Evolutionary conservation across 2,888 invertebrate genomes (phyloP).

Genomic region (Trimorus sp.): DNA sequence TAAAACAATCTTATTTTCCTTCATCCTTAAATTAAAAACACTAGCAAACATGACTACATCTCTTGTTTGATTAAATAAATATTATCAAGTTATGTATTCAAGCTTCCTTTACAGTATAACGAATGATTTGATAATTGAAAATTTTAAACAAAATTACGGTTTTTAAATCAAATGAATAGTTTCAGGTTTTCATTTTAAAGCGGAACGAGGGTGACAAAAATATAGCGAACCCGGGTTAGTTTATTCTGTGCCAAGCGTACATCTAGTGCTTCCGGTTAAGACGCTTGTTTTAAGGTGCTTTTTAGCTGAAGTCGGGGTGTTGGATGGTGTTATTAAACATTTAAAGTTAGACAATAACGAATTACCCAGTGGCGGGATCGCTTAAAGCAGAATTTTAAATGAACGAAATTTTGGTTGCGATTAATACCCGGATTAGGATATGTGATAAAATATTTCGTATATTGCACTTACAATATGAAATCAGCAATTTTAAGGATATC

Average conservation of each 20-base stretch:
- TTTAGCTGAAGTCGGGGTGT: slow-evolving; percentile 21
- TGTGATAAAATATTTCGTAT: slow-evolving; percentile 19
- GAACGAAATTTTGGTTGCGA: slow-evolving; percentile 26
- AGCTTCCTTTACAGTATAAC: background rate
- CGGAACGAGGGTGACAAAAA: background rate
- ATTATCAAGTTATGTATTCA: too few relatives aligned
- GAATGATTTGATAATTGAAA: too few relatives aligned
- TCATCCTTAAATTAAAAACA: too few relatives aligned
- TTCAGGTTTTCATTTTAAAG: slow-evolving; percentile 9
- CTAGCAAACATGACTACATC: too few relatives aligned
- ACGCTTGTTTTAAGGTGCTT: slow-evolving; percentile 9
- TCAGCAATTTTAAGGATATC: too few relatives aligned
- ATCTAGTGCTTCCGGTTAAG: slow-evolving; percentile 10
- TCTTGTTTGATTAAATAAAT: too few relatives aligned
- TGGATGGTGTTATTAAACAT: slow-evolving; percentile 34
- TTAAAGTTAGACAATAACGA: slow-evolving; percentile 33
- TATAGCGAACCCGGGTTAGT: background rate
- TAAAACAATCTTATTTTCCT: too few relatives aligned
- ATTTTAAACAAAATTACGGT: too few relatives aligned
- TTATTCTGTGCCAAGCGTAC: slow-evolving; percentile 6
- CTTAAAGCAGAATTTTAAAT: slow-evolving; percentile 27
- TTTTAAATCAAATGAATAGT: background rate
- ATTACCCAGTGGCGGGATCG: slow-evolving; percentile 10
- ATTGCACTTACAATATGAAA: background rate
- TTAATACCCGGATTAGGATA: background rate